Conservation (phyloP, 2,888 invertebrate genomes). For the Himalopsyche tibetana region DNA sequence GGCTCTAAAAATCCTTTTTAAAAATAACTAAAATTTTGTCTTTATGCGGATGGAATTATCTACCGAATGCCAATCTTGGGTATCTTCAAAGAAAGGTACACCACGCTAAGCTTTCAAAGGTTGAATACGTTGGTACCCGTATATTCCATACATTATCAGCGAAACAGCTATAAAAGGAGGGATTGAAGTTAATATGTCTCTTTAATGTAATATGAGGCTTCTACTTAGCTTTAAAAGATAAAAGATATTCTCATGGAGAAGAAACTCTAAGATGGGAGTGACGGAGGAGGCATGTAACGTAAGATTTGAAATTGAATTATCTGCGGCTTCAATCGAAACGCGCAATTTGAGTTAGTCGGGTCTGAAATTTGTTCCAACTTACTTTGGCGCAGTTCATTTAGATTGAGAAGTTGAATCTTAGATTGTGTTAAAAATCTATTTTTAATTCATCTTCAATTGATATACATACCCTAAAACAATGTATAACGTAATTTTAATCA, state of each 20-base stretch:
- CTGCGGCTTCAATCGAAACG: slow-evolving; percentile 24
- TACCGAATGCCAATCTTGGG: slow-evolving; percentile 27
- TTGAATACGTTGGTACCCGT: slow-evolving; percentile 12
- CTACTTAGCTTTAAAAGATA: slow-evolving; percentile 58
- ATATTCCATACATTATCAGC: slow-evolving; percentile 49
- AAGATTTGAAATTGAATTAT: slow-evolving; percentile 41
- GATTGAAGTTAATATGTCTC: slow-evolving; percentile 53
- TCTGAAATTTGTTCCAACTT: slow-evolving; percentile 32
- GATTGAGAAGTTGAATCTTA: not conserved
- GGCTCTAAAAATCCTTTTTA: slow-evolving; percentile 7
- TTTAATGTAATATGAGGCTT: slow-evolving; percentile 55
- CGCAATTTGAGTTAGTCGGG: slow-evolving; percentile 22
- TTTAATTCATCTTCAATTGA: not conserved
- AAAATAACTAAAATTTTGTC: slow-evolving; percentile 41
- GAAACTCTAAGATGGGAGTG: not conserved
- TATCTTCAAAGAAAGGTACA: slow-evolving; percentile 38
- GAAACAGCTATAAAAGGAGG: slow-evolving; percentile 55
- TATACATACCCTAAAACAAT: too few relatives aligned
- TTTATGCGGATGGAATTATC: slow-evolving; percentile 22
- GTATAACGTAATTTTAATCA: too few relatives aligned
- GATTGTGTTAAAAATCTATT: slow-evolving; percentile 17
- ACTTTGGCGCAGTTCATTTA: slow-evolving; percentile 7
- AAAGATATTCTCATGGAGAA: slow-evolving; percentile 47
- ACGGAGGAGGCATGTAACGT: slow-evolving; percentile 3
- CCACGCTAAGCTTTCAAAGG: slow-evolving; percentile 31